Base-by-base conservation (phyloP, 2,888 invertebrate species). In the Sesia apiformis region DNA sequence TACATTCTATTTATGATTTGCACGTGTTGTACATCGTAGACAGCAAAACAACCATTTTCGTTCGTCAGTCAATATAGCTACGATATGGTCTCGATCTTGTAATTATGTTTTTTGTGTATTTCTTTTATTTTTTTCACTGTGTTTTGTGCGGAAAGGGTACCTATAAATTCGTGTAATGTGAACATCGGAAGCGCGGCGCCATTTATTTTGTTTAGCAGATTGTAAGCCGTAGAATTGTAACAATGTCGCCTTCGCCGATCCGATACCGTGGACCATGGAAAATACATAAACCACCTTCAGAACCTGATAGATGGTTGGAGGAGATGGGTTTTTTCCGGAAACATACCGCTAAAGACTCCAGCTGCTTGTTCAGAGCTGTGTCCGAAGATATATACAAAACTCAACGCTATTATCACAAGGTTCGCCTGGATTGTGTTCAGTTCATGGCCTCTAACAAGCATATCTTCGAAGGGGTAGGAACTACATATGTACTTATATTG, bases 341-440 rank as follows among this genome's bases (percentile, higher is more conserved):
- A 90, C 95, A 95, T 70, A 94, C 95, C 23, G 96, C 97, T 54
- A 93, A 94, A 70, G 97, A 98, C 89, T 94, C 96, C 53, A 95
- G 95, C 58, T 97, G 96, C 74, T 88, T 98, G 52, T 98, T 97
- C 83, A 92, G 97, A 66, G 95, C 95, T 6, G 93, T 97, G 53
- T 94, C 97, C 43, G 97, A 98, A 82, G 96, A 97, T 84, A 92
- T 94, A 64, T 92, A 86, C 67, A 91, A 91, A 55, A 91, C 91
- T 39, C 92, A 97, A 84, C 84, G 93, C 61, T 93, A 93, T 78
- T 96, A 96, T 76, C 90, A 93, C 66, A 91, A 91, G 70, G 93
- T 97, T 53, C 92, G 96, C 55, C 90, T 91, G 65, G 93, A 94
- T 62, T 95, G 95, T 66, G 91, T 96, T 8, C 89, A 92, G 8